Conservation (phyloP, 2,888 invertebrate genomes). For the Callyntrura sp. region DNA sequence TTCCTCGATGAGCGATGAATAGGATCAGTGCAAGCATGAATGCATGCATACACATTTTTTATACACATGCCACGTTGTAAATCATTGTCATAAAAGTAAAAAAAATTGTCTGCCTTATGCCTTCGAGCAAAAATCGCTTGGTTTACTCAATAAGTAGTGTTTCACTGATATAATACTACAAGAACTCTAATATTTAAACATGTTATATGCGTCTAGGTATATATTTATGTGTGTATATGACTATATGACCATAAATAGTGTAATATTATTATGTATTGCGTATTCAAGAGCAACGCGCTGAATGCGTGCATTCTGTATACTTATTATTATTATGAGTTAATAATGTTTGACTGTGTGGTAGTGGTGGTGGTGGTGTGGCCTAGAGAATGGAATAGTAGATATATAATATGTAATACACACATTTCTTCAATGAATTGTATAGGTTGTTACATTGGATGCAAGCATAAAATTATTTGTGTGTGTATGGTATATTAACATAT, state of each 20-base stretch:
- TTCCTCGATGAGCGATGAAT: constrained; percentile 44
- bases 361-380: background rate
- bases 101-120: constrained; percentile 66
- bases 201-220: background rate
- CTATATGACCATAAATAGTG: background rate
- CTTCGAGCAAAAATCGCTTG: constrained; percentile 40
- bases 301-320: background rate
- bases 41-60: constrained; percentile 42
- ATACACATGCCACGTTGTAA: constrained; percentile 69
- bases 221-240: background rate
- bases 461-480: background rate
- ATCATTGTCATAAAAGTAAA: constrained; percentile 67
- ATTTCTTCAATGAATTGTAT: constrained; percentile 8
- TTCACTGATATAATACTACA: no score
- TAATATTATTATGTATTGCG: background rate
- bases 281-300: background rate
- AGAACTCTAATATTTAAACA: no score
- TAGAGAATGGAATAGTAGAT: background rate
- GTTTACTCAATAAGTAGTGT: background rate
- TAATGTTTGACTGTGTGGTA: constrained; percentile 1
- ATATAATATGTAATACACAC: background rate
- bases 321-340: constrained; percentile 5
- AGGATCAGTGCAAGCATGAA: constrained; percentile 30
- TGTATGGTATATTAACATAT: background rate
- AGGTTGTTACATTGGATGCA: background rate